These are phyloP conservation scores for Mimumesa dahlbomi DNA, from an alignment of 2,888 invertebrate genomes.

Conservation along the genomic window DNA sequence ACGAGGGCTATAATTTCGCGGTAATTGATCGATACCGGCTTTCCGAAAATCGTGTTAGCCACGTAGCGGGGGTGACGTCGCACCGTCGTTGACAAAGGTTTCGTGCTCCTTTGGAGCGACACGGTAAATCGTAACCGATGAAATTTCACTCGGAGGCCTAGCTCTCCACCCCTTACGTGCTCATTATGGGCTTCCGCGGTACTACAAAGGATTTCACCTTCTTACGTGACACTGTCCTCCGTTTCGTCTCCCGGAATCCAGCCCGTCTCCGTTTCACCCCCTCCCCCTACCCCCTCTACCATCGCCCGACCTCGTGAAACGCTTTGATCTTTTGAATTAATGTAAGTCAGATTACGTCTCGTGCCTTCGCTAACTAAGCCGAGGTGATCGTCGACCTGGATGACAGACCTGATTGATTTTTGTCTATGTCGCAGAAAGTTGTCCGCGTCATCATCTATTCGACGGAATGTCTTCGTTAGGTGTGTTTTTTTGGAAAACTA, in stretches of 20 bases:
- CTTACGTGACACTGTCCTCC: constrained; percentile 46
- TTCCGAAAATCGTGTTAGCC: constrained; percentile 22
- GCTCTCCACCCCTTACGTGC: not conserved
- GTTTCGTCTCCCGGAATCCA: constrained; percentile 18
- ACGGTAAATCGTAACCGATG: constrained; percentile 41
- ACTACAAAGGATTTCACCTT: constrained; percentile 52
- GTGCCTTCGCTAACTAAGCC: not conserved
- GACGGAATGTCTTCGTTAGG: not conserved
- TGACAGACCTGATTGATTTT: constrained; percentile 11
- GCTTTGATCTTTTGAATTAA: constrained; percentile 57
- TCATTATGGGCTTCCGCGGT: constrained; percentile 36
- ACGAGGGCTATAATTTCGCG: no score
- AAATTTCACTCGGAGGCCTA: constrained; percentile 46
- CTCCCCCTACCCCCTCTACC: not conserved
- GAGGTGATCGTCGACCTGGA: constrained; percentile 22
- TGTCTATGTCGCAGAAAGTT: not conserved
- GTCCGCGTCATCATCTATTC: not conserved
- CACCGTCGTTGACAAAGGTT: constrained; percentile 17
- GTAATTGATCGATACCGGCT: not conserved
- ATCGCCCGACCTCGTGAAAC: constrained; percentile 12
- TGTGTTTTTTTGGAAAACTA: not conserved
- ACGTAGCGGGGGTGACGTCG: constrained; percentile 15
- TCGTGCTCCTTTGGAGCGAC: constrained; percentile 1
- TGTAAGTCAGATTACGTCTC: constrained; percentile 30
- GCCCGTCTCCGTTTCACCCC: not conserved